Evolutionary conservation across 2,797 vertebrate species (phyloP).

Genomic region (Gymnoscopelus microlampas): DNA sequence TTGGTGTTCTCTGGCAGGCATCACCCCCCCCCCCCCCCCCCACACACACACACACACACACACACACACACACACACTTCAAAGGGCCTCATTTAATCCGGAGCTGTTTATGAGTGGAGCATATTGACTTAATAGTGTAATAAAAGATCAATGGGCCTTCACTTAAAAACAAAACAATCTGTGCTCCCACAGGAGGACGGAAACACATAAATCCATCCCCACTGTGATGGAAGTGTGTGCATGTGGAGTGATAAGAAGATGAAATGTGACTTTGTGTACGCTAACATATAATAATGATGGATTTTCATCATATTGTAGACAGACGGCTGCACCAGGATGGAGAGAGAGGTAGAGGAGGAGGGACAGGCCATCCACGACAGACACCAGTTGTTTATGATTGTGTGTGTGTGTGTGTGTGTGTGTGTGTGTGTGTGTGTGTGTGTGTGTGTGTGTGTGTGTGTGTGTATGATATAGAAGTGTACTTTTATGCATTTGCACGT

Average conservation of each 20-base stretch:
- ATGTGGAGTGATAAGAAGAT: slow-evolving; percentile 42
- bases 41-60: slow-evolving; percentile 33
- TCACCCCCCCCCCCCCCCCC: not conserved
- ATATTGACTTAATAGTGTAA: slow-evolving; percentile 77
- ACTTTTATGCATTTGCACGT: not conserved
- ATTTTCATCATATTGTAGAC: slow-evolving; percentile 57
- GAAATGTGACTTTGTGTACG: slow-evolving; percentile 54
- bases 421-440: slow-evolving; percentile 35
- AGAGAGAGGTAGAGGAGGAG: slow-evolving; percentile 1
- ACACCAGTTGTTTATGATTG: slow-evolving; percentile 8
- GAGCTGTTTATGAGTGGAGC: slow-evolving; percentile 73
- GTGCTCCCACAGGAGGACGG: slow-evolving; percentile 57
- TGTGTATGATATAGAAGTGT: not conserved
- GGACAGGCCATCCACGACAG: not conserved
- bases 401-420: slow-evolving; percentile 40
- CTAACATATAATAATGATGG: slow-evolving; percentile 53
- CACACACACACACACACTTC: slow-evolving; percentile 64
- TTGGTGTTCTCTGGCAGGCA: slow-evolving; percentile 29
- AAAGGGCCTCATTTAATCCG: slow-evolving; percentile 76
- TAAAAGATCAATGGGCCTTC: slow-evolving; percentile 79
- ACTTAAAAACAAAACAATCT: slow-evolving; percentile 79
- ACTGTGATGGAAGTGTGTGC: slow-evolving; percentile 49
- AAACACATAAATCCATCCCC: slow-evolving; percentile 69
- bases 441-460: slow-evolving; percentile 17
- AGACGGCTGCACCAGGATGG: slow-evolving; percentile 23